A percentile compares a stretch with the other conserved stretches of the same genome.
Conservation (phyloP, 2,888 invertebrate genomes). For the Mycalesis mineus region DNA sequence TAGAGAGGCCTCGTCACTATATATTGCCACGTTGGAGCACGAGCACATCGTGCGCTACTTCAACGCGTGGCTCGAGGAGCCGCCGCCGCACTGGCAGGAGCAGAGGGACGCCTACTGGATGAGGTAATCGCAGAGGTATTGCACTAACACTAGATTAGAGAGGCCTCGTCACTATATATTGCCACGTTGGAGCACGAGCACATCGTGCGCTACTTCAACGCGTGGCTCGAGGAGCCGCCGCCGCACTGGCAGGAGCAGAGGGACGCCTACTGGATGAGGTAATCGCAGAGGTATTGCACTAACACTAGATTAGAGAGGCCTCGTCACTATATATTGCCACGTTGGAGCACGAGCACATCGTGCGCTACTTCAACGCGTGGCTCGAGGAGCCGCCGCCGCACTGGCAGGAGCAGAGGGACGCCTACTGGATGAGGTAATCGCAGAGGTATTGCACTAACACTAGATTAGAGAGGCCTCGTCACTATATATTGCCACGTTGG, state of each 20-base stretch:
- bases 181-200: slow-evolving; percentile 96
- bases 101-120: slow-evolving; percentile 83
- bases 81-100: slow-evolving; percentile 93
- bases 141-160: neutral
- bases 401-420: slow-evolving; percentile 91
- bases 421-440: slow-evolving; percentile 72
- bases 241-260: slow-evolving; percentile 89
- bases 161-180: no score
- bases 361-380: slow-evolving; percentile 97
- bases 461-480: no score
- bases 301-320: no score
- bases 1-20: no score
- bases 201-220: slow-evolving; percentile 96
- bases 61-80: slow-evolving; percentile 96
- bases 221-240: slow-evolving; percentile 97
- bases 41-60: slow-evolving; percentile 96
- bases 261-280: slow-evolving; percentile 81
- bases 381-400: slow-evolving; percentile 92
- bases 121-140: slow-evolving; percentile 42
- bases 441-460: neutral
- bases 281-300: neutral
- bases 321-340: no score
- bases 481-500: slow-evolving; percentile 96
- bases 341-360: slow-evolving; percentile 96
- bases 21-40: slow-evolving; percentile 97